Conservation (phyloP, 2,113 vertebrate genomes). For the Scytalopus superciliaris region DNA sequence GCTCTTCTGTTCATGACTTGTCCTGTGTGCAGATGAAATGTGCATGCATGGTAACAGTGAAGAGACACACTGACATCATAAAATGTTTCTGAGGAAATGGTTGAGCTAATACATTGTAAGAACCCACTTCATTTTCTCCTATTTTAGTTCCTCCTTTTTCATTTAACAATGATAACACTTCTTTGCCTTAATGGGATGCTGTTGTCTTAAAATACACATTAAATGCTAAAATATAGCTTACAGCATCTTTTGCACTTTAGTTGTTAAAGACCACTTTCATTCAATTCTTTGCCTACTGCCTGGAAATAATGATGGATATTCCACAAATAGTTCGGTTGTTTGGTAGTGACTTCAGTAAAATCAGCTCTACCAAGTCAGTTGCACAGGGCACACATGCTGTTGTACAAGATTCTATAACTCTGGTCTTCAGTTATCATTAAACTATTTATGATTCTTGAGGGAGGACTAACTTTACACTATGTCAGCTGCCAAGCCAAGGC, state of each 20-base stretch:
- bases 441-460: background rate
- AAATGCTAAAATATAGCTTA: background rate
- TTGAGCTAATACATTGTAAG: background rate
- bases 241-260: background rate
- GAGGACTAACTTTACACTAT: background rate
- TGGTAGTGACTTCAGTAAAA: background rate
- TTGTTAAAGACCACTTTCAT: background rate
- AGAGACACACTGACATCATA: background rate
- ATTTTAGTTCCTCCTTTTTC: background rate
- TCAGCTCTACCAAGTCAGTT: background rate
- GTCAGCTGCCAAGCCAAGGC: background rate
- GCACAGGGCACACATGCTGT: background rate
- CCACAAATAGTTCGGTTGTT: background rate
- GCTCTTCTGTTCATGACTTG: background rate
- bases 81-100: background rate
- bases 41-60: background rate
- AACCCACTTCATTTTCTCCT: background rate
- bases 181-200: background rate
- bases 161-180: background rate
- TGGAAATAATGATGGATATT: background rate
- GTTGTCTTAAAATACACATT: background rate
- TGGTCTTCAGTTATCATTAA: background rate
- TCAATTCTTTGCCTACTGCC: background rate
- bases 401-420: background rate
- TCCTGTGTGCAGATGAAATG: fast-evolving